Percentiles rank a stretch among this genome's conserved stretches.
Evolutionary conservation across 2,888 invertebrate genomes (phyloP).

Genomic region (Diogma glabrata): DNA sequence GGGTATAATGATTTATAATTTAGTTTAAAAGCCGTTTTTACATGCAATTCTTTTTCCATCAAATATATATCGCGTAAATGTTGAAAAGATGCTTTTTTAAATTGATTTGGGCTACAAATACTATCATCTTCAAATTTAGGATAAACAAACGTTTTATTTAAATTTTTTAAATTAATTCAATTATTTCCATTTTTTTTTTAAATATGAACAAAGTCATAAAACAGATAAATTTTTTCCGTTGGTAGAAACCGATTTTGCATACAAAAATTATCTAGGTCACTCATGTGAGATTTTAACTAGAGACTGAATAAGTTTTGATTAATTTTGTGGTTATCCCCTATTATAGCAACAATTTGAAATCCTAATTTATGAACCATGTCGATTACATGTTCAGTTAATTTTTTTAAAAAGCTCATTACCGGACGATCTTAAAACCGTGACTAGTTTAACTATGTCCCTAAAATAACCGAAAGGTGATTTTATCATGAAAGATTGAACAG

Average conservation of each 20-base stretch:
- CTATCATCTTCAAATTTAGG: background rate
- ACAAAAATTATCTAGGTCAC: no score
- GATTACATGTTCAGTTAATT: background rate
- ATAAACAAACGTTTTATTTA: background rate
- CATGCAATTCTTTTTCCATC: background rate
- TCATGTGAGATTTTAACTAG: no score
- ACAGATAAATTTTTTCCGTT: background rate
- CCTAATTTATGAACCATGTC: background rate
- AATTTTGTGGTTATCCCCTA: background rate
- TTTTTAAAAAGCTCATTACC: background rate
- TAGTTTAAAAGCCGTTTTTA: background rate
- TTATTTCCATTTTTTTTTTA: no score
- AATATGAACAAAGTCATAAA: background rate
- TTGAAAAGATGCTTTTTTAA: background rate
- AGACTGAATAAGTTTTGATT: conserved; percentile 5
- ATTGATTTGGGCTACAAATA: no score
- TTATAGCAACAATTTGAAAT: background rate
- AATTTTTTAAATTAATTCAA: background rate
- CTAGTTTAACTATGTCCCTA: conserved; percentile 1
- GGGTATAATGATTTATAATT: conserved; percentile 4
- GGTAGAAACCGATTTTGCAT: no score
- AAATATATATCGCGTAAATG: conserved; percentile 2
- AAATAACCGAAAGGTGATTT: background rate
- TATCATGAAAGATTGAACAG: conserved; percentile 1
- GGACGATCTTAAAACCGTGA: background rate